Percentiles rank a stretch among this genome's conserved stretches.
Evolutionary conservation across 2,113 vertebrate genomes (phyloP).

Genomic region (Heterochromis multidens): DNA sequence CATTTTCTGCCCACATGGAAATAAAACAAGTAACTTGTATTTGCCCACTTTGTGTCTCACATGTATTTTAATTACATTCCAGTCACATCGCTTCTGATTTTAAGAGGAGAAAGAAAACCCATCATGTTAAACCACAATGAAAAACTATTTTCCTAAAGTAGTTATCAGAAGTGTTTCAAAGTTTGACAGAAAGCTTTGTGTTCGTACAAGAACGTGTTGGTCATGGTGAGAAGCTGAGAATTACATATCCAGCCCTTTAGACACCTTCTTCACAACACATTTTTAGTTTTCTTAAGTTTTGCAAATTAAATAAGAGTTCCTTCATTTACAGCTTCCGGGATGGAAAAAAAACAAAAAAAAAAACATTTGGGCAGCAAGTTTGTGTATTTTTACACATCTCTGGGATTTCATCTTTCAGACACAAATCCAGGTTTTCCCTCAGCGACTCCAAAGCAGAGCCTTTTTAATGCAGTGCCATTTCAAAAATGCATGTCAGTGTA

Average conservation of each 20-base stretch:
- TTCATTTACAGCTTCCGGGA: background rate
- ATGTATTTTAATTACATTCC: background rate
- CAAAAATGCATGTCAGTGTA: background rate
- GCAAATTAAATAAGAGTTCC: background rate
- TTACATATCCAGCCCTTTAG: background rate
- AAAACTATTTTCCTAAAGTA: background rate
- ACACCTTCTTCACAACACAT: background rate
- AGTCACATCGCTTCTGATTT: background rate
- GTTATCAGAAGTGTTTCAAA: background rate
- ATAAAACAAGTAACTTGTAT: background rate
- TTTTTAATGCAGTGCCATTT: background rate
- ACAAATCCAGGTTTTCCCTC: rapidly evolving
- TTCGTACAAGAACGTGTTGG: background rate
- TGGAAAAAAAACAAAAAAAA: no score
- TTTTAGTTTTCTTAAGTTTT: background rate
- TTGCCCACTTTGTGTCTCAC: background rate
- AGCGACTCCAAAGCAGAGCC: background rate
- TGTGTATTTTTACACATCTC: rapidly evolving
- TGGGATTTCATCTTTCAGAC: background rate
- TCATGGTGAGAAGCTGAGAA: background rate
- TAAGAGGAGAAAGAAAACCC: background rate
- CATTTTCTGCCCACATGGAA: background rate
- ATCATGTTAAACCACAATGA: background rate
- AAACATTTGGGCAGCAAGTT: no score
- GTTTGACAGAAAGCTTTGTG: background rate